Evolutionary conservation across 2,797 vertebrate species (phyloP).

Genomic region (Acrossocheilus fasciatus): DNA sequence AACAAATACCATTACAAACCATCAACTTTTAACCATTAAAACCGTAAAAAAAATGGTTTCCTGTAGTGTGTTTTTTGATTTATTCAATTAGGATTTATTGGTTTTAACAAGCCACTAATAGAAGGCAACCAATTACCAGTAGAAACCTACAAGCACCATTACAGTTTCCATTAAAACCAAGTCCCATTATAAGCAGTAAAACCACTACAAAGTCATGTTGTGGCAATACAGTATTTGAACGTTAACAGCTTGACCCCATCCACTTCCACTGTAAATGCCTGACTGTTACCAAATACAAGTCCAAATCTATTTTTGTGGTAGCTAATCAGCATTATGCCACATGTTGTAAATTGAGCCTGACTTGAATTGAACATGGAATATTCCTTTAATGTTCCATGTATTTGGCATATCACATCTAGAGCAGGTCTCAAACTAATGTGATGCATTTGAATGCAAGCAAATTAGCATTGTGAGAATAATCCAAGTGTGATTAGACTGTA

Average conservation of each 20-base stretch:
- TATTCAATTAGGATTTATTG: neutral
- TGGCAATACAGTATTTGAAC: neutral
- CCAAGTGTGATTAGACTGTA: neutral
- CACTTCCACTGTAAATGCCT: neutral
- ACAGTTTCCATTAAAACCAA: neutral
- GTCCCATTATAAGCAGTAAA: neutral
- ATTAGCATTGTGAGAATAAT: neutral
- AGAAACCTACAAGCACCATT: neutral
- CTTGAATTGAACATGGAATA: neutral
- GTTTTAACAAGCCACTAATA: neutral
- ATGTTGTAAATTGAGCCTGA: neutral
- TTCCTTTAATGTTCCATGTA: neutral
- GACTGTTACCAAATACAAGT: neutral
- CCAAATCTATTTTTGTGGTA: neutral
- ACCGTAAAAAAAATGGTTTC: neutral
- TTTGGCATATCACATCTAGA: neutral
- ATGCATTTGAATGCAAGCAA: slow-evolving; percentile 1
- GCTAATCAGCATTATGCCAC: neutral
- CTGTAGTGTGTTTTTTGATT: neutral
- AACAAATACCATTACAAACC: neutral
- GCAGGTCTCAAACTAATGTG: neutral
- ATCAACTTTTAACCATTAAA: neutral
- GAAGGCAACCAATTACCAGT: neutral
- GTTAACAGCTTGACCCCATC: neutral
- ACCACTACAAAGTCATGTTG: neutral